phyloP scores from a whole-genome alignment of 2,888 invertebrate species.

The Galerucella pusilla region DNA sequence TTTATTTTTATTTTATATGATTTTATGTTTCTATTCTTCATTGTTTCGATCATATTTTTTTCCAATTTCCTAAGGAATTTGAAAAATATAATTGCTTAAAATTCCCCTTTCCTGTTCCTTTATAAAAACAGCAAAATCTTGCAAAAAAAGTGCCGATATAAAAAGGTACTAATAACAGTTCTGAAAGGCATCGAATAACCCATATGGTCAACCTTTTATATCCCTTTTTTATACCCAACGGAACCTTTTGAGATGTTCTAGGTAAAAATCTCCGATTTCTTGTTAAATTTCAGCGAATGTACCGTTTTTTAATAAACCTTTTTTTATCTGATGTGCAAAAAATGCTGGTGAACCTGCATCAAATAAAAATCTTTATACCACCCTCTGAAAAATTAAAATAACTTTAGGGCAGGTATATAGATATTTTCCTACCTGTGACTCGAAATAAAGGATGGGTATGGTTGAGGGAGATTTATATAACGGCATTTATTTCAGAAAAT shows the following conservation, averaged over 20 bases:
- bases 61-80: too few relatives aligned
- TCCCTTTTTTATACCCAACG: conserved; percentile 29
- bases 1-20: too few relatives aligned
- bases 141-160: conserved; percentile 5
- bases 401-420: conserved; percentile 49
- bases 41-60: too few relatives aligned
- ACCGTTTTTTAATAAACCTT: conserved; percentile 44
- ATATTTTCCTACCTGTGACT: conserved; percentile 38
- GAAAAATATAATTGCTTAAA: not conserved
- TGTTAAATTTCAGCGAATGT: conserved; percentile 44
- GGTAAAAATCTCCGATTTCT: conserved; percentile 44
- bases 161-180: conserved; percentile 4
- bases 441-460: conserved; percentile 6
- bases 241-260: conserved; percentile 35
- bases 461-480: conserved; percentile 15
- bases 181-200: conserved; percentile 22
- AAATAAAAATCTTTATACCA: conserved; percentile 37
- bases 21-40: too few relatives aligned
- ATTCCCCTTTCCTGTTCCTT: not conserved
- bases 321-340: conserved; percentile 38
- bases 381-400: conserved; percentile 46
- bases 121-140: conserved; percentile 1
- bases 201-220: conserved; percentile 21
- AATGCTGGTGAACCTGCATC: conserved; percentile 30
- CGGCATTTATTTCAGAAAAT: conserved; percentile 26